Evolutionary conservation across 2,888 invertebrate genomes (phyloP), one percentile per base, ranked within the genome.

Genomic region (Caenorhabditis wallacei): DNA sequence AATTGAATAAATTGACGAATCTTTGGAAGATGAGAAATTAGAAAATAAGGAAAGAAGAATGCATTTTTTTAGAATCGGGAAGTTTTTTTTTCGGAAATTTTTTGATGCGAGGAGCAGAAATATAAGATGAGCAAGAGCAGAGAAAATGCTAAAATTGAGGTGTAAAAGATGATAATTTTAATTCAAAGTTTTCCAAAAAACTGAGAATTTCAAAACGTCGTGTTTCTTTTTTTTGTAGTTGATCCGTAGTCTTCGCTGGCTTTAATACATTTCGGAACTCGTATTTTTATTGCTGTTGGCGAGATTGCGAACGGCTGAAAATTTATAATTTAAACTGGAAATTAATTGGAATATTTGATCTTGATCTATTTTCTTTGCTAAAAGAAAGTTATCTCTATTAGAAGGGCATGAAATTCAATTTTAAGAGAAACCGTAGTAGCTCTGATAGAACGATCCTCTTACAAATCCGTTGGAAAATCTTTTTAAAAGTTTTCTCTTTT

Each of bases 301-400:
- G 26, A n/a, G 56, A 30, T 56, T 56, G 30, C 18, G 56, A 18
- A 56, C 56, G 56, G 35, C 56, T 59, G 59, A 37, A 59, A 40
- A 18, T 4, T 56, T 26, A 5, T 35, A 16, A 16, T n/a, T 53
- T 53, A 4, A 8, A 5, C 4, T 1, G 3, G 16, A 30, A 30
- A n/a, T n/a, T n/a, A n/a, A n/a, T n/a, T n/a, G n/a, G n/a, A n/a
- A n/a, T n/a, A n/a, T n/a, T n/a, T n/a, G n/a, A n/a, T n/a, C n/a
- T n/a, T n/a, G n/a, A n/a, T n/a, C n/a, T n/a, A n/a, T n/a, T n/a
- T n/a, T n/a, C n/a, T n/a, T n/a, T n/a, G n/a, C n/a, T n/a, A n/a
- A n/a, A n/a, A n/a, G n/a, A n/a, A n/a, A n/a, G n/a, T n/a, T n/a
- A n/a, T n/a, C n/a, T n/a, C n/a, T n/a, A n/a, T n/a, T n/a, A n/a